These are phyloP conservation scores for Struthio camelus DNA, from an alignment of 2,113 vertebrate species.

Conservation along the genomic window DNA sequence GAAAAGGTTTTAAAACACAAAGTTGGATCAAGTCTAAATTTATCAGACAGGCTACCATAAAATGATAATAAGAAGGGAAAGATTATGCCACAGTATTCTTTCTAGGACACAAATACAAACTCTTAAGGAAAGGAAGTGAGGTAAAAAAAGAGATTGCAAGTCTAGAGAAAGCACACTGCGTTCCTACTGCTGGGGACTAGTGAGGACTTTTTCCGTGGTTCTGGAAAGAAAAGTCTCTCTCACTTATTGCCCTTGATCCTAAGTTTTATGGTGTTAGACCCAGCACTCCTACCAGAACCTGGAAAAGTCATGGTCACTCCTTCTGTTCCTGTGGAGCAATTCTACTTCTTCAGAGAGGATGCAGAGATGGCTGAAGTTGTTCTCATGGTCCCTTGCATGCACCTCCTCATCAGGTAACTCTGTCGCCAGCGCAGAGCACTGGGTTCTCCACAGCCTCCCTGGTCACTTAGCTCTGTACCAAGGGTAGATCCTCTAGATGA, in stretches of 20 bases:
- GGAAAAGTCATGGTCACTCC: neutral
- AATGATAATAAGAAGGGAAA: neutral
- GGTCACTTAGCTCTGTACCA: neutral
- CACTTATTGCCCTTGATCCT: neutral
- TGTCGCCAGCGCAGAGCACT: rapidly evolving
- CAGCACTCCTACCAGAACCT: neutral
- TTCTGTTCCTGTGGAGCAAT: neutral
- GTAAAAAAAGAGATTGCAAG: neutral
- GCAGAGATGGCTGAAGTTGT: neutral
- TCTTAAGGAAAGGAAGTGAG: neutral
- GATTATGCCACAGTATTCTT: neutral
- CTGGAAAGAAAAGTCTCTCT: neutral
- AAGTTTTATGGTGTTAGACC: neutral
- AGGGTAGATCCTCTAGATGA: neutral
- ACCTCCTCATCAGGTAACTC: rapidly evolving
- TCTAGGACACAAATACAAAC: neutral
- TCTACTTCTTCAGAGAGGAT: neutral
- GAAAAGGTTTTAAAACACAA: slow-evolving; percentile 35
- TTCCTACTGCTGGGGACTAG: neutral
- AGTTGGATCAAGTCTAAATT: slow-evolving; percentile 20
- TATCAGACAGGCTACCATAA: neutral
- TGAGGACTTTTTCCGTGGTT: neutral
- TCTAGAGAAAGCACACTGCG: neutral
- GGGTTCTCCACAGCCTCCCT: neutral
- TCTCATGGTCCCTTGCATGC: neutral